Percentiles rank a stretch among this genome's conserved stretches.
These are phyloP conservation scores for Bruchidius siliquastri DNA, from an alignment of 2,888 invertebrate species.

Conservation along the genomic window DNA sequence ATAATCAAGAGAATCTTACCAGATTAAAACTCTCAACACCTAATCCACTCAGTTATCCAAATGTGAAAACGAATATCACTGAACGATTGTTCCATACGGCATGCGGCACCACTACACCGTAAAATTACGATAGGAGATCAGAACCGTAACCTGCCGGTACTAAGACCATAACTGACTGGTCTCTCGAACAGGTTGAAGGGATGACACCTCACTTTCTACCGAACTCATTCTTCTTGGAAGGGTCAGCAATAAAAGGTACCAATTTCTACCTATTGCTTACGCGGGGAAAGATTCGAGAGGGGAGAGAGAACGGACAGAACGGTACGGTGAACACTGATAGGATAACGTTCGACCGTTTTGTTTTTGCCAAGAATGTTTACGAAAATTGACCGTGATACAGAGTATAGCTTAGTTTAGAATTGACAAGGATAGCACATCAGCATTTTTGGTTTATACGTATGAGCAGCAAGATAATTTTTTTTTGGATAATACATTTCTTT, in stretches of 20 bases:
- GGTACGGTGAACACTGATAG: not conserved
- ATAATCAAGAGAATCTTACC: no score
- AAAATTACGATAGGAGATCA: not conserved
- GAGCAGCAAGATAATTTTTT: no score
- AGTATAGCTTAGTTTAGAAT: no score
- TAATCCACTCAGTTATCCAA: not conserved
- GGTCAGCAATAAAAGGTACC: constrained; percentile 13
- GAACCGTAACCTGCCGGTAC: constrained; percentile 4
- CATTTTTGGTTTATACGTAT: no score
- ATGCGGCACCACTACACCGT: not conserved
- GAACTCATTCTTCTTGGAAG: constrained; percentile 11
- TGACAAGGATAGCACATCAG: no score
- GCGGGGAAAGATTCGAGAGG: no score
- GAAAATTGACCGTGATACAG: no score
- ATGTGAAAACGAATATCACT: not conserved
- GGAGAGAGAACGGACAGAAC: not conserved
- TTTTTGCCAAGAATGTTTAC: not conserved
- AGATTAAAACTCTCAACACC: not conserved
- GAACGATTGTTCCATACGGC: not conserved
- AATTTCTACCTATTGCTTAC: constrained; percentile 11
- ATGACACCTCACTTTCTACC: constrained; percentile 12
- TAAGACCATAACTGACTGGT: constrained; percentile 13
- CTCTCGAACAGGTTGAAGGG: constrained; percentile 10
- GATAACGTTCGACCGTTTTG: not conserved
- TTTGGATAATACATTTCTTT: no score